A percentile compares a stretch with the other conserved stretches of the same genome.
Evolutionary conservation across 2,888 invertebrate genomes (phyloP).

Genomic region (Drosophila incognita): DNA sequence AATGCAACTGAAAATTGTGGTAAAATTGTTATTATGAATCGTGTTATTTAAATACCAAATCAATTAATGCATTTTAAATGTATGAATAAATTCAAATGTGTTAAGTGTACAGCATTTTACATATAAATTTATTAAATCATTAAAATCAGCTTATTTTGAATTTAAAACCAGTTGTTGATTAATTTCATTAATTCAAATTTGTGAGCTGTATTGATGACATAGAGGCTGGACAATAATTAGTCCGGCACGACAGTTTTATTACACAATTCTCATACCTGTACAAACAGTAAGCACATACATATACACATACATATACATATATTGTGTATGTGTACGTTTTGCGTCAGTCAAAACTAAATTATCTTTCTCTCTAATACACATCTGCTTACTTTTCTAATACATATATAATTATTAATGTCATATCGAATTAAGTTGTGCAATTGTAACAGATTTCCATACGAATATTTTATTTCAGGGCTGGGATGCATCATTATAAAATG

Average conservation of each 20-base stretch:
- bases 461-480: neutral
- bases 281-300: neutral
- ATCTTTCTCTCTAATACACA: too few species aligned
- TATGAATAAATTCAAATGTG: neutral
- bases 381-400: neutral
- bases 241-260: neutral
- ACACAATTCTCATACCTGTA: neutral
- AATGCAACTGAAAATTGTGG: constrained; percentile 20
- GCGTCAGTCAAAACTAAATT: too few species aligned
- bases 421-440: neutral
- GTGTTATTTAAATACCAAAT: constrained; percentile 8
- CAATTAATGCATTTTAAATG: constrained; percentile 8
- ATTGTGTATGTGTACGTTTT: too few species aligned
- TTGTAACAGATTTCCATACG: constrained; percentile 11
- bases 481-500: constrained; percentile 56
- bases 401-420: neutral
- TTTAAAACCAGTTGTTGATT: neutral
- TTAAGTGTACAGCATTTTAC: neutral
- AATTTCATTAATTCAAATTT: neutral
- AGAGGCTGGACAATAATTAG: neutral
- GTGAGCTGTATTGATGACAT: neutral
- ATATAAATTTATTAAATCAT: neutral
- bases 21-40: constrained; percentile 9
- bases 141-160: neutral
- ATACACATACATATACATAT: neutral